Percentiles rank a stretch among this genome's conserved stretches.
These are phyloP conservation scores for Myotis myotis DNA, from an alignment of 2,797 vertebrate genomes.

Conservation along the genomic window DNA sequence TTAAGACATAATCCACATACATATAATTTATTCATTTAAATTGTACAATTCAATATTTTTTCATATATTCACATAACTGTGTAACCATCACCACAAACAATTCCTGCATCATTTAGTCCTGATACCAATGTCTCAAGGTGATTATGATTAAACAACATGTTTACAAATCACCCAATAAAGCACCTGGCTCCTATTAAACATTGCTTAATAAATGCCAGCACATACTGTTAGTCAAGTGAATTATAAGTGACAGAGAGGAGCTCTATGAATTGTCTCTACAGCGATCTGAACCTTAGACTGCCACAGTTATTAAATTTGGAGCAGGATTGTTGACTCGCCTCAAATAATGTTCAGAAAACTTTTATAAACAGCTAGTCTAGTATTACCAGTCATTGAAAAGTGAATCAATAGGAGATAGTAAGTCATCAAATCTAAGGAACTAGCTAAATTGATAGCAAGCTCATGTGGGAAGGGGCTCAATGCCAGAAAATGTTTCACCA, in stretches of 20 bases:
- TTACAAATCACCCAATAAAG: neutral
- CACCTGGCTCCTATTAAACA: neutral
- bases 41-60: neutral
- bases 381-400: neutral
- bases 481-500: neutral
- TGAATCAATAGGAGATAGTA: neutral
- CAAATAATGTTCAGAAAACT: neutral
- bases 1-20: neutral
- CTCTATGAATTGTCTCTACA: neutral
- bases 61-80: neutral
- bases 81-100: neutral
- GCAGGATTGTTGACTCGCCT: neutral
- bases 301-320: neutral
- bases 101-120: neutral
- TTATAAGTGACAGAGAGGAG: neutral
- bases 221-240: neutral
- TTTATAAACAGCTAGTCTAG: neutral
- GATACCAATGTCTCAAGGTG: neutral
- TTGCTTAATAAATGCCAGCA: neutral
- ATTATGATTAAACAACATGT: neutral
- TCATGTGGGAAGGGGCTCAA: neutral
- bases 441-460: neutral
- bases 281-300: neutral
- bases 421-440: neutral
- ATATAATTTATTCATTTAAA: neutral